phyloP scores from a whole-genome alignment of 2,888 invertebrate species.

The Orthosia gothica region DNA sequence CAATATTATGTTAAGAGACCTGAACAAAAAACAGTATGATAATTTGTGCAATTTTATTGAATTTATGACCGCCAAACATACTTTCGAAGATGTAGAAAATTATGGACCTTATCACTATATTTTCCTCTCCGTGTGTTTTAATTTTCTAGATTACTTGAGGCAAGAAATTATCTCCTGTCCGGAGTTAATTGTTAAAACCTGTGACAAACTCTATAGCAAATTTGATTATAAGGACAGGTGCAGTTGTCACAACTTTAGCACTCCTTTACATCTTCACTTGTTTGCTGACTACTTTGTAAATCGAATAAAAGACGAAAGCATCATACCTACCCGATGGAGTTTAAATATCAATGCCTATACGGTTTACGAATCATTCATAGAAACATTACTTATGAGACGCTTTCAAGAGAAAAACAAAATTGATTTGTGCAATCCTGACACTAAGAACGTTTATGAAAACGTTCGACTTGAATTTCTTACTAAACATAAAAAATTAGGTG shows the following conservation, averaged over 20 bases:
- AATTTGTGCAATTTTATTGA: too few relatives aligned
- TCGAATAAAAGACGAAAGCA: constrained; percentile 13
- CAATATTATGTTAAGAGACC: too few relatives aligned
- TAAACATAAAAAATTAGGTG: constrained; percentile 50
- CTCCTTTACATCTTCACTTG: constrained; percentile 51
- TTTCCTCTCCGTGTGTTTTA: too few relatives aligned
- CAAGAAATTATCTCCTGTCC: too few relatives aligned
- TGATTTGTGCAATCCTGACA: constrained; percentile 42
- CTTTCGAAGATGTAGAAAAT: too few relatives aligned
- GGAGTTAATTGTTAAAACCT: not conserved
- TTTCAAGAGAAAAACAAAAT: constrained; percentile 55
- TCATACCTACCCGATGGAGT: constrained; percentile 38
- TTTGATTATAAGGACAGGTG: not conserved
- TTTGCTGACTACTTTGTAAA: constrained; percentile 40
- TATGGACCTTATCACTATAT: too few relatives aligned
- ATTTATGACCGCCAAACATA: too few relatives aligned
- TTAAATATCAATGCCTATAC: constrained; percentile 48
- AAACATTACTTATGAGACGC: constrained; percentile 48
- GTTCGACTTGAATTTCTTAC: constrained; percentile 10
- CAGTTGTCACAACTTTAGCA: constrained; percentile 4
- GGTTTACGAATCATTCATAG: constrained; percentile 55
- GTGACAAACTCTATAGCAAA: not conserved
- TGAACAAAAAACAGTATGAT: too few relatives aligned
- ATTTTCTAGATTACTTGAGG: too few relatives aligned
- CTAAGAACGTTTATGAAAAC: constrained; percentile 27